Base-by-base conservation (phyloP, 2,113 vertebrate species). In the Pimephales promelas region DNA sequence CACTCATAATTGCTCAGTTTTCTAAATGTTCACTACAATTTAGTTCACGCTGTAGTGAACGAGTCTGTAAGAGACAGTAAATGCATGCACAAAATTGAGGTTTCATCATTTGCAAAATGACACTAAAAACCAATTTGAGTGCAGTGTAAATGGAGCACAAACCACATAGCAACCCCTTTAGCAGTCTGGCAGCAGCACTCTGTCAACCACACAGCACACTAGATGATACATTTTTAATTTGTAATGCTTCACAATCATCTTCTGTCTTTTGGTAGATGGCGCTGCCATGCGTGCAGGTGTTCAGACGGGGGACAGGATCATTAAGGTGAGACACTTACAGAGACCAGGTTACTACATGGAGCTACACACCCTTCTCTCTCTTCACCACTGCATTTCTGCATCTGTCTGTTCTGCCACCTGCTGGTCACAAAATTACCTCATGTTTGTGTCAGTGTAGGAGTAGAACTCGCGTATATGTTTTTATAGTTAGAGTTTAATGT, bases 271-370 rank as follows among this genome's bases (percentile, higher is more conserved):
- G 85, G 2, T 76, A 99, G 98, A 99, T 98, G 98, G 98, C 92
- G 97, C 98, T 92, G 98, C 98, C 31, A 98, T 98, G 96, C 96
- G 97, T 88, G 97, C 98, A 85, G 98, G 98, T 73, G 97, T 99
- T 81, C 98, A 99, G 90, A 98, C 97, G 62, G 98, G 98, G 85
- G 98, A 99, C 84, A 92, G 98, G 82, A 99, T 99, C 94, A 97
- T 99, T 90, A 99, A 99, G 96, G 98, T 99, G 92, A 91, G 90
- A 26, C 16, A 45, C 28, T 20, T 64, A 36, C 45, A 64, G 28
- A 66, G 79, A 59, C 64, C 59, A n/a, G 52, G 18, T 77, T 47
- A 24, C 3, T 47, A 24, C 62, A 24, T 43, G n/a, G 18, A 57
- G 36, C 14, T 72, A 4, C 52, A 1, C n/a, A 34, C 14, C 20